Evolutionary conservation across 1,140 invertebrate species (phyloP), one percentile per base, ranked within the genome.

Genomic region (Idris sp.): DNA sequence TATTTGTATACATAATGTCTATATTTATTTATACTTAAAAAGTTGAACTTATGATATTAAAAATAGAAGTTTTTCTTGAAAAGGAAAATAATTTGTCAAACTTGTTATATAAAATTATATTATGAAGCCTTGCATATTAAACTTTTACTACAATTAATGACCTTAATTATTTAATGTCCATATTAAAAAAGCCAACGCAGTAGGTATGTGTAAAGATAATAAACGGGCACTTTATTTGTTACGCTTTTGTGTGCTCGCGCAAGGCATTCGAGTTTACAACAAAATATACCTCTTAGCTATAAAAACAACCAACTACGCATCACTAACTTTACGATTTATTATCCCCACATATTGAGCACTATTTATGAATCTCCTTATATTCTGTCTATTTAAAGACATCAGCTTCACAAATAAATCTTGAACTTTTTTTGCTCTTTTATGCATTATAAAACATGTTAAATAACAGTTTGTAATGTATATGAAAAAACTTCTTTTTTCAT

Each of bases 241-340:
- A 38, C 48, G 54, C 65, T 54, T 59, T 69, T 61, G 54, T 38
- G 51, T 61, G 48, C 65, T 40, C 18, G 44, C 19, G 48, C 51
- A 26, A 30, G 18, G 51, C 38, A 41, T 59, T 69, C 59, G 65
- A 44, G 65, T 53, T 49, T 46, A 48, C 62, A 56, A 48, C n/a
- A n/a, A n/a, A n/a, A n/a, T n/a, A n/a, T 67, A 67, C 56, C 65
- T 69, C 16, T 14, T 18, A 48, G 65, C 65, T 69, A 69, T 69
- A 69, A 69, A 69, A 69, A 53, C 65, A 68, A 16, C 41, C 26
- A 46, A 31, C 53, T 15, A 36, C 46, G 65, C 61, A 69, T 69
- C 65, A 53, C 26, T 53, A 68, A 59, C 49, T 58, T 59, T 51
- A 68, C 64, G 53, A 68, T 68, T 68, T 68, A 68, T 68, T 59